These are phyloP conservation scores for Hydra vulgaris DNA, from an alignment of 30 jellyfish, hydroid and myxozoan genomes.

Conservation along the genomic window DNA sequence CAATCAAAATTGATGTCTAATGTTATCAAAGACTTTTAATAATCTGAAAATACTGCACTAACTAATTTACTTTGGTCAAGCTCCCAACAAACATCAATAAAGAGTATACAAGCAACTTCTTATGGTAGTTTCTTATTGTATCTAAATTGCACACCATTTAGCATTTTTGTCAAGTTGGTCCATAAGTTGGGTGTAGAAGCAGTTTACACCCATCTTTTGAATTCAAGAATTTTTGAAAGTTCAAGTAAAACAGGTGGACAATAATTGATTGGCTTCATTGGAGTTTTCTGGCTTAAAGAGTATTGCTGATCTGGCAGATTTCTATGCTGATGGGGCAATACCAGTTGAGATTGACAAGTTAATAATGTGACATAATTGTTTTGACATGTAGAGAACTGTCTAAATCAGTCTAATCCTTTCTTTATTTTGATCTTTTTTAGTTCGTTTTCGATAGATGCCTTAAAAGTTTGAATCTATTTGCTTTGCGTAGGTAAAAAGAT, in stretches of 20 bases:
- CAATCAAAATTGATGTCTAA: too few species aligned
- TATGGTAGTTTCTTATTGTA: background rate
- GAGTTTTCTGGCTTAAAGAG: conserved; percentile 34
- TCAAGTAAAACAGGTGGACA: conserved; percentile 49
- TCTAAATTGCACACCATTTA: conserved; percentile 1
- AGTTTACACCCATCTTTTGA: too few species aligned
- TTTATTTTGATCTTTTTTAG: background rate
- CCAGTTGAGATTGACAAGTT: conserved; percentile 1
- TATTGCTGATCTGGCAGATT: conserved; percentile 45
- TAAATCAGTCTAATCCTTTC: too few species aligned
- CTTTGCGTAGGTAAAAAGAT: conserved; percentile 3
- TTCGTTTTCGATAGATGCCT: background rate
- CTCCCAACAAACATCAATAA: background rate
- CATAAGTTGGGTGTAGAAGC: conserved; percentile 4
- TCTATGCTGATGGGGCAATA: conserved; percentile 15
- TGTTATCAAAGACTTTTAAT: background rate
- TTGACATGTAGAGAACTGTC: too few species aligned
- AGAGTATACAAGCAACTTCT: background rate
- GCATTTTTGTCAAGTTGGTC: background rate
- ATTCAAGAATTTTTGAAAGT: conserved; percentile 45
- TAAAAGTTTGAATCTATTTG: conserved; percentile 2
- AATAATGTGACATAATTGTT: conserved; percentile 1
- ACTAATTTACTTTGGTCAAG: background rate
- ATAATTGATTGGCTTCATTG: conserved; percentile 33
- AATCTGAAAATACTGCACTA: background rate